phyloP scores from a whole-genome alignment of 2,888 invertebrate genomes.

The Hirtodrosophila duncani region DNA sequence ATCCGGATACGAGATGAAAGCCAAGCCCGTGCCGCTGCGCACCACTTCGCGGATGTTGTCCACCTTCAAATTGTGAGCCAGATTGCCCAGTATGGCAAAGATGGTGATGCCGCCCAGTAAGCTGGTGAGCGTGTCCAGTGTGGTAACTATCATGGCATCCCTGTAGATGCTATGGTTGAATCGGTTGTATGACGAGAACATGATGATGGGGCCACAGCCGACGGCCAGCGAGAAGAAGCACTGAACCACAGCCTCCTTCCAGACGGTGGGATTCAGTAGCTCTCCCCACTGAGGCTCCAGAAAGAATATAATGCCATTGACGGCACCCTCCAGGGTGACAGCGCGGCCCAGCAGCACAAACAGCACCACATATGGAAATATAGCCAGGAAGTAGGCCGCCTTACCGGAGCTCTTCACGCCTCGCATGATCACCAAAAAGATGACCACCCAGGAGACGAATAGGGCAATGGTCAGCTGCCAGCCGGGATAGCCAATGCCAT shows the following conservation, averaged over 20 bases:
- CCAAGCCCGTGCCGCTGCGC: conserved; percentile 87
- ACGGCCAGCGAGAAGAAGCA: conserved; percentile 88
- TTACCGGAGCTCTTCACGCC: conserved; percentile 90
- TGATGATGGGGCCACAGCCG: conserved; percentile 86
- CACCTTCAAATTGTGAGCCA: conserved; percentile 82
- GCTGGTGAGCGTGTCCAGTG: conserved; percentile 89
- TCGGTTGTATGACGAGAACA: conserved; percentile 88
- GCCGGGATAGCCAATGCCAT: conserved; percentile 81
- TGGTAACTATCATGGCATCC: conserved; percentile 89
- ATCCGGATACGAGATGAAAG: conserved; percentile 91
- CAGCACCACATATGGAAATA: conserved; percentile 90
- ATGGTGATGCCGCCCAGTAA: conserved; percentile 89
- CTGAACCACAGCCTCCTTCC: conserved; percentile 89
- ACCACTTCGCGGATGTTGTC: conserved; percentile 83
- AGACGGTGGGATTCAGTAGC: conserved; percentile 84
- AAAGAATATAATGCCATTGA: conserved; percentile 87
- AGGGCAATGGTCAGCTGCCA: conserved; percentile 85
- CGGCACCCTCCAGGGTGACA: conserved; percentile 84
- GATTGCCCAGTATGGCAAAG: conserved; percentile 88
- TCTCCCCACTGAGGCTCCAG: conserved; percentile 88
- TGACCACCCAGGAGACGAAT: conserved; percentile 83
- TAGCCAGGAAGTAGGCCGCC: conserved; percentile 92
- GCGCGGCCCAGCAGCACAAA: conserved; percentile 85
- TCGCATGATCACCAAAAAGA: conserved; percentile 84
- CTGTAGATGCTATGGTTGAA: conserved; percentile 85